Evolutionary conservation across 2,113 vertebrate genomes (phyloP), one percentile per base, ranked within the genome.

Genomic region (Brachypteracias leptosomus): DNA sequence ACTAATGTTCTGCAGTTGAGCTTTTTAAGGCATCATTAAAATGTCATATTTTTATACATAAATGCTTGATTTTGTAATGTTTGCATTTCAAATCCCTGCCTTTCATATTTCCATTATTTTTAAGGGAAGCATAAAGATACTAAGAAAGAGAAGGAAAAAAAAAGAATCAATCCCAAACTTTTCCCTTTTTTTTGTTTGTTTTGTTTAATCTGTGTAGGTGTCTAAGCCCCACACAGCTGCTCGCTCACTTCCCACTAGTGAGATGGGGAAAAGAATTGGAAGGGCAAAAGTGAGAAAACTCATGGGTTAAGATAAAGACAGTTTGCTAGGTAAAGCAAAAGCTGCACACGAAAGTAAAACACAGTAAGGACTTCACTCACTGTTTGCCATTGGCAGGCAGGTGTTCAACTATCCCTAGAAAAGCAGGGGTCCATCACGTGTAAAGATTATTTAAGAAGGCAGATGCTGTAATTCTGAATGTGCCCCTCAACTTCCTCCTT

Each of bases 281-380:
- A 81, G 26, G 22, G 8, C 14, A 36, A 29, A 68, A 70, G 6
- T 29, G 16, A 6, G 10, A 86, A 51, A 10, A 11, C 9, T 38
- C 19, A 55, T 75, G 3, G 68, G 40, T 89, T 77, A 68, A 81
- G 87, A 65, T 2, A 42, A 67, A 38, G 35, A 16, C 25, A 52
- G 16, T 42, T 42, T 42, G 42, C 42, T 42, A 38, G 6, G 11
- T 14, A 68, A 80, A 87, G 31, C 22, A 62, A 87, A 81, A 70
- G 6, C 35, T 44, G 20, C 0, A 0, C 1, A 0, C 1, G 0
- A 13, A 62, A 38, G 28, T 8, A 62, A 55, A 62, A 7, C 16
- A 57, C 4, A 16, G 2, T 11, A 59, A 42, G 6, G 35, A 59
- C 6, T 66, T 59, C 18, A 1, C 38, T 29, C 2, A 1, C 38